Evolutionary conservation across 1,140 invertebrate species (phyloP), one percentile per base, ranked within the genome.

Genomic region (Atta colombica): DNA sequence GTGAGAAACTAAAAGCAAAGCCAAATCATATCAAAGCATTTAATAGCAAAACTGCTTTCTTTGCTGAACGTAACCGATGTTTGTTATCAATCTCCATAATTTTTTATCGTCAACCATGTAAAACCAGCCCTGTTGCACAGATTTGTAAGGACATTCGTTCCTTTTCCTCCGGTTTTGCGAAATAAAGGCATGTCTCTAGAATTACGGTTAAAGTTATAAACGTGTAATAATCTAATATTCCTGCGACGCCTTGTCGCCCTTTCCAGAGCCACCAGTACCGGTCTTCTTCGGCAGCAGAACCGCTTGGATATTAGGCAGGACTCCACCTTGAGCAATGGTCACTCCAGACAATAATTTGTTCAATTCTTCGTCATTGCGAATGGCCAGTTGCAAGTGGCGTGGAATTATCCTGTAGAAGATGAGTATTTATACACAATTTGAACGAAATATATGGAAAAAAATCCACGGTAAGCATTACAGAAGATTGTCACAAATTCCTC

Each of bases 351-450:
- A 93, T 63, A 98, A 95, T 95, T 97, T 97, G 94, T 97, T 97
- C 90, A 98, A 94, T 91, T 98, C 98, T 92, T 98, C 97, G 95
- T 98, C 98, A 95, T 98, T 98, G 1, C 97, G 95, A 74, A 98
- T 97, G 31, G 97, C 98, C 72, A 98, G 90, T 88, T 98, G 96
- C 14, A 98, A 95, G 92, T 98, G 97, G 88, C 98, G 96, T 10
- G 98, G 98, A 68, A 97, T 97, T 88, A 98, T 97, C 89, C 97
- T 93, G 75, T 8, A 45, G 12, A 12, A 31, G 16, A 45, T 28
- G 4, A 8, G 18, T 0, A 53, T 14, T 61, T 18, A 49, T 51
- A 5, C 45, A 4, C 60, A 31, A 21, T 0, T 10, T 6, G 14
- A 58, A 6, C 3, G 18, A 16, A 16, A 51, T 10, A 21, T 10